Conservation (phyloP, 2,888 invertebrate species). For the Chesias legatella region DNA sequence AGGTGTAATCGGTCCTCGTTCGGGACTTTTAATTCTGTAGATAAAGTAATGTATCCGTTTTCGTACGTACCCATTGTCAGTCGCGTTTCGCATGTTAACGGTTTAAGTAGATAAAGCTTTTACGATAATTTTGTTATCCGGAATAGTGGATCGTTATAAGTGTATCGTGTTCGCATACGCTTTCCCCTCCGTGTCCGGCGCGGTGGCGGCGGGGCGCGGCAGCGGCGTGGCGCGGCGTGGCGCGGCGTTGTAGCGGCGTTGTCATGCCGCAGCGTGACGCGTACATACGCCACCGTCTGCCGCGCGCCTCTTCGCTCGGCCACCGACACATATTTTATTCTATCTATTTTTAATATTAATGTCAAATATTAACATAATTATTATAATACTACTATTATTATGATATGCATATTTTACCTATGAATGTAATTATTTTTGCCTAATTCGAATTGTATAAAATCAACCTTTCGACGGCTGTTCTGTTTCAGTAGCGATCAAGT, state of each 20-base stretch:
- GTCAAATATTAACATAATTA: slow-evolving; percentile 79
- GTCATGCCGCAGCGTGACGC: slow-evolving; percentile 21
- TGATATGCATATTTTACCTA: slow-evolving; percentile 76
- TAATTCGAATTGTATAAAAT: slow-evolving; percentile 80
- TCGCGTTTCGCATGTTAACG: slow-evolving; percentile 46
- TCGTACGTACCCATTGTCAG: slow-evolving; percentile 38
- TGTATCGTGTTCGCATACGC: slow-evolving; percentile 43
- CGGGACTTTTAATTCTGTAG: slow-evolving; percentile 58
- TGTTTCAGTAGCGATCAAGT: slow-evolving; percentile 72
- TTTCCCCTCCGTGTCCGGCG: slow-evolving; percentile 34
- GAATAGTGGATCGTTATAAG: slow-evolving; percentile 34
- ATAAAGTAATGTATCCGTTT: slow-evolving; percentile 48
- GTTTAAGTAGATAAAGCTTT: slow-evolving; percentile 53
- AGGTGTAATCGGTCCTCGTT: slow-evolving; percentile 64
- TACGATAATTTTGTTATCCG: slow-evolving; percentile 37
- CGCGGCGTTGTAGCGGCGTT: slow-evolving; percentile 18
- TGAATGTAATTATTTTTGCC: slow-evolving; percentile 79
- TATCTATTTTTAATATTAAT: slow-evolving; percentile 80
- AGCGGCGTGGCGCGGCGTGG: slow-evolving; percentile 30
- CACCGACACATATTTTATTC: slow-evolving; percentile 78
- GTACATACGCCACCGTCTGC: slow-evolving; percentile 31
- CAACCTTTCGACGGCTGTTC: slow-evolving; percentile 72
- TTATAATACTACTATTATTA: slow-evolving; percentile 72
- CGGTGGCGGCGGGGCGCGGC: slow-evolving; percentile 27
- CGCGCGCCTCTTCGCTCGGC: slow-evolving; percentile 71